phyloP scores from a whole-genome alignment of 2,888 invertebrate genomes.

The Metalampra italica region DNA sequence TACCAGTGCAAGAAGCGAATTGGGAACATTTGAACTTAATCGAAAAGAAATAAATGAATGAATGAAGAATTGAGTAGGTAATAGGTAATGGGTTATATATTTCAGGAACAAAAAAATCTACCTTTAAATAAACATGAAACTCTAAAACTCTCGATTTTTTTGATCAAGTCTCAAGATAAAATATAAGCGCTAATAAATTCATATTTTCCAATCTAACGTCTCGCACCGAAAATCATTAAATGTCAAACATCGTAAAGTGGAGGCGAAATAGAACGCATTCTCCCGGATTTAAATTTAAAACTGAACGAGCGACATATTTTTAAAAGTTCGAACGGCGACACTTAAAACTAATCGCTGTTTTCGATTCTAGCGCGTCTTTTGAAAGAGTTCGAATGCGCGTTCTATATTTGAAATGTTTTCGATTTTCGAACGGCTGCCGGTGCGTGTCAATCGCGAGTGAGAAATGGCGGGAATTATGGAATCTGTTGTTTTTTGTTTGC shows the following conservation, averaged over 20 bases:
- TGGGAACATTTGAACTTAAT: too few relatives aligned
- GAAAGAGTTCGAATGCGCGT: constrained; percentile 69
- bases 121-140: too few relatives aligned
- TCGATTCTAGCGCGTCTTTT: constrained; percentile 71
- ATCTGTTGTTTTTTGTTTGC: constrained; percentile 31
- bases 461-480: constrained; percentile 51
- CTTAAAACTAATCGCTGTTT: constrained; percentile 77
- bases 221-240: constrained; percentile 64
- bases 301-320: constrained; percentile 75
- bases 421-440: constrained; percentile 67
- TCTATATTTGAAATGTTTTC: constrained; percentile 73
- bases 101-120: too few relatives aligned
- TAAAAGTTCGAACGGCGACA: constrained; percentile 75
- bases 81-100: too few relatives aligned
- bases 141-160: too few relatives aligned
- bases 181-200: constrained; percentile 50
- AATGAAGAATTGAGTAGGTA: too few relatives aligned
- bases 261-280: constrained; percentile 69
- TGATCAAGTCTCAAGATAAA: too few relatives aligned
- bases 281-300: constrained; percentile 67
- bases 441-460: constrained; percentile 54
- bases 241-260: constrained; percentile 73
- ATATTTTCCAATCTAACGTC: constrained; percentile 51
- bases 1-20: too few relatives aligned
- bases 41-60: too few relatives aligned